Evolutionary conservation across 2,113 vertebrate species (phyloP).

Genomic region (Neofelis nebulosa): DNA sequence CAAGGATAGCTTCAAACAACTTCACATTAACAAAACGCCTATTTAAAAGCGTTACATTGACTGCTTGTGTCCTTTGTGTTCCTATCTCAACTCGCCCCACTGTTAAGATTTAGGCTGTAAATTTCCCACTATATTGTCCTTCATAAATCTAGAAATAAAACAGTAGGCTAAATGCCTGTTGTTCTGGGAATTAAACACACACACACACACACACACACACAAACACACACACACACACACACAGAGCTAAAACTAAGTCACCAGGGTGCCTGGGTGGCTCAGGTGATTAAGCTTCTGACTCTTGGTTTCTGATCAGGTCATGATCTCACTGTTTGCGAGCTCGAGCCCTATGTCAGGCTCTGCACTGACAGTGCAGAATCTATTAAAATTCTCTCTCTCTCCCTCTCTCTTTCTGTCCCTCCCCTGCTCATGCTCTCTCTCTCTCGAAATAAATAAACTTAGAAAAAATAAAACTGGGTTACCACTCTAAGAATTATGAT

Average conservation of each 20-base stretch:
- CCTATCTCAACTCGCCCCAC: neutral
- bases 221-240: neutral
- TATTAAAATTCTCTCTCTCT: too few species aligned
- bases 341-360: too few species aligned
- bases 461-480: neutral
- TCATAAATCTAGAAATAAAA: slow-evolving; percentile 24
- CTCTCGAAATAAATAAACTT: too few species aligned
- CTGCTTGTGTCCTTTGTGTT: neutral
- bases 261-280: too few species aligned
- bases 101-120: neutral
- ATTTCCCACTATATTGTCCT: neutral
- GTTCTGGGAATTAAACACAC: neutral
- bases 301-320: too few species aligned
- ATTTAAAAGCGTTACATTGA: neutral
- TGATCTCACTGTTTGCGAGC: too few species aligned
- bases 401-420: too few species aligned
- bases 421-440: too few species aligned
- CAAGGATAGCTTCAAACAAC: slow-evolving; percentile 12
- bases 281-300: too few species aligned
- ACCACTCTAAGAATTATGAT: neutral
- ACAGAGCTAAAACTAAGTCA: neutral
- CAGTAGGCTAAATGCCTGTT: neutral
- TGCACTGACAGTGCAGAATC: too few species aligned
- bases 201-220: neutral
- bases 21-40: neutral